Evolutionary conservation across 2,797 vertebrate genomes (phyloP).

Genomic region (Rhadinocentrus ornatus): DNA sequence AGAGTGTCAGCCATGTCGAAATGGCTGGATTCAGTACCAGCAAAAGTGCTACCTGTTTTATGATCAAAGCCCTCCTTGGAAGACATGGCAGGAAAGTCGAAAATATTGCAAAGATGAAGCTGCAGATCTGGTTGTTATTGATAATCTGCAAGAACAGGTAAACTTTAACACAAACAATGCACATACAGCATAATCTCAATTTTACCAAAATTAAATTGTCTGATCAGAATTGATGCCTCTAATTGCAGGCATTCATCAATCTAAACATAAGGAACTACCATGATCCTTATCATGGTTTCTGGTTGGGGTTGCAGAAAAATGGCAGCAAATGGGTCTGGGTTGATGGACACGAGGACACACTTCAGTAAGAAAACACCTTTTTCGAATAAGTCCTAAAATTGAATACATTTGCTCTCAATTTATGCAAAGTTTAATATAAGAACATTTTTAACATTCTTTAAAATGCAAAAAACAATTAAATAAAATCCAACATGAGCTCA

Average conservation of each 20-base stretch:
- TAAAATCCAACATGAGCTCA: too few species aligned
- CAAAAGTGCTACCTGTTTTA: constrained; percentile 70
- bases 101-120: accelerated
- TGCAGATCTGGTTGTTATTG: constrained; percentile 62
- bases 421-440: too few species aligned
- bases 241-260: constrained; percentile 68
- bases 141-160: constrained; percentile 66
- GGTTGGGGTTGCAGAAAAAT: constrained; percentile 34
- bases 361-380: constrained; percentile 28
- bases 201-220: too few species aligned
- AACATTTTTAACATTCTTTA: too few species aligned
- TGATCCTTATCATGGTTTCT: constrained; percentile 28
- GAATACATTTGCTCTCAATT: too few species aligned
- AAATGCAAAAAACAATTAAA: too few species aligned
- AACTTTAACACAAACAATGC: too few species aligned
- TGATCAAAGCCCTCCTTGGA: accelerated
- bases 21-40: constrained; percentile 57
- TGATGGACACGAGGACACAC: constrained; percentile 32
- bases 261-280: neutral
- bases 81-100: accelerated
- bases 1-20: constrained; percentile 58
- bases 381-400: too few species aligned
- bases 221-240: too few species aligned
- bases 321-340: constrained; percentile 42
- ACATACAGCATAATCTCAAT: too few species aligned